Evolutionary conservation across 2,797 vertebrate genomes (phyloP).

Genomic region (Falco peregrinus): DNA sequence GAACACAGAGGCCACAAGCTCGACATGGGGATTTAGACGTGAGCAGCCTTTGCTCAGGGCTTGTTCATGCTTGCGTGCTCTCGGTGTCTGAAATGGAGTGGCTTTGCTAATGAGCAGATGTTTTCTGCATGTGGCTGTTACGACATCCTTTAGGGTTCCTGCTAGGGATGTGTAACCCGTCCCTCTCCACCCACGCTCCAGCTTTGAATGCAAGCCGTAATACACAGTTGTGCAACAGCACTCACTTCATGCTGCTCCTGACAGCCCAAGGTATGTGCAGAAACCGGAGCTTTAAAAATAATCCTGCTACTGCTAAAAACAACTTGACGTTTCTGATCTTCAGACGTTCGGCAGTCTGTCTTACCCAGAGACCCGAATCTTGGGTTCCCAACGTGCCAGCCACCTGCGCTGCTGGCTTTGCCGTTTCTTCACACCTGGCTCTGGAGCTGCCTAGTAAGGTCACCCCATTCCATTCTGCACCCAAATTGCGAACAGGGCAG

Average conservation of each 20-base stretch:
- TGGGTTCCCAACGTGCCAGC: background rate
- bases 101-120: slow-evolving; percentile 27
- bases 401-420: background rate
- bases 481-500: background rate
- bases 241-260: background rate
- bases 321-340: background rate
- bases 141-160: slow-evolving; percentile 9
- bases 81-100: background rate
- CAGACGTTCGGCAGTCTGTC: background rate
- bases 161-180: background rate
- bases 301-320: background rate
- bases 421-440: background rate
- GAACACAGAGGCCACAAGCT: rapidly evolving
- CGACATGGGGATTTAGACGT: rapidly evolving
- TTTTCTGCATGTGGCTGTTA: slow-evolving; percentile 24
- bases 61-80: slow-evolving; percentile 22
- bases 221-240: background rate
- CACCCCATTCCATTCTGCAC: background rate
- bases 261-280: background rate
- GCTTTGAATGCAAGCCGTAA: background rate
- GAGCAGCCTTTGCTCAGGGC: background rate
- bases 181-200: slow-evolving; percentile 13
- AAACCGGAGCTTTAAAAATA: background rate
- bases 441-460: background rate
- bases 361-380: background rate